These are phyloP conservation scores for Pseudomyrmex pallidus DNA, from an alignment of 1,140 invertebrate genomes.

Conservation along the genomic window DNA sequence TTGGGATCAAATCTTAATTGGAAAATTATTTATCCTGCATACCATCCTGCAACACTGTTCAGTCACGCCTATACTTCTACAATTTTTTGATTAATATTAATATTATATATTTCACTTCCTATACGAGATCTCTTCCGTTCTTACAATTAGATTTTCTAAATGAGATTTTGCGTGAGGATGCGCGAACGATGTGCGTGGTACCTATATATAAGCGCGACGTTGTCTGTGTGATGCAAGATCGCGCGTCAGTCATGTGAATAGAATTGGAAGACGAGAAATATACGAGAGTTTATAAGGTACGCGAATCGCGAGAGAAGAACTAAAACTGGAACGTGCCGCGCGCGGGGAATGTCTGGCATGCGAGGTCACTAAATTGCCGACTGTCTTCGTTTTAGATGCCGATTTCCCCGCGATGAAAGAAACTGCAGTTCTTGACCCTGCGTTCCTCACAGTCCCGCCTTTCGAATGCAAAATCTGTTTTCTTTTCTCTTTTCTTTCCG, in stretches of 20 bases:
- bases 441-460: too few relatives aligned
- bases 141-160: slow-evolving; percentile 3
- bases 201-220: neutral
- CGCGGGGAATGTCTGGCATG: slow-evolving; percentile 62
- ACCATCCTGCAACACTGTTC: too few relatives aligned
- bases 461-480: neutral
- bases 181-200: neutral
- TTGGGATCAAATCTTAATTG: too few relatives aligned
- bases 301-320: slow-evolving; percentile 64
- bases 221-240: slow-evolving; percentile 10
- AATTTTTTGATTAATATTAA: too few relatives aligned
- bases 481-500: neutral
- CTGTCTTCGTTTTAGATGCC: slow-evolving; percentile 31
- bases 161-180: slow-evolving; percentile 27
- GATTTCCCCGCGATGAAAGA: slow-evolving; percentile 34
- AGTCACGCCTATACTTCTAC: too few relatives aligned
- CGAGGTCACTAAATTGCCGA: slow-evolving; percentile 61
- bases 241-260: slow-evolving; percentile 19
- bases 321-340: slow-evolving; percentile 70
- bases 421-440: slow-evolving; percentile 2
- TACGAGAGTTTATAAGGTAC: slow-evolving; percentile 42
- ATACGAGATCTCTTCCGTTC: slow-evolving; percentile 30
- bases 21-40: too few relatives aligned
- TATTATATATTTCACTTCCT: slow-evolving; percentile 57
- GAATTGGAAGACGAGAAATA: neutral